Conservation (phyloP, 64 coral and sea anemone species). For the Anthopleura sola region DNA sequence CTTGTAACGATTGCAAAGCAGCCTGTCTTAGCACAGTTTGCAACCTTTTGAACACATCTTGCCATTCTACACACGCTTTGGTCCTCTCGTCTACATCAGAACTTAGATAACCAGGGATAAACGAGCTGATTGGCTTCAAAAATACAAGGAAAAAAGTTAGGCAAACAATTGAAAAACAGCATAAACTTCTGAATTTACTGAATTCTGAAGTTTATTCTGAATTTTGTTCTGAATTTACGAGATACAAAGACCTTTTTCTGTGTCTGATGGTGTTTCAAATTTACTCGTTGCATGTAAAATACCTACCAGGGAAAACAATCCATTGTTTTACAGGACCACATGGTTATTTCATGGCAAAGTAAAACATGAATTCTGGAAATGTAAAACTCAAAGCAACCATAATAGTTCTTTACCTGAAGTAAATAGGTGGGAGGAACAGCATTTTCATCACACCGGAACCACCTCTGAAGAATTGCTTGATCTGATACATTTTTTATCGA, state of each 20-base stretch:
- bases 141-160: background rate
- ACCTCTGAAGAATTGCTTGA: slow-evolving; percentile 40
- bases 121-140: slow-evolving; percentile 65
- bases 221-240: no score
- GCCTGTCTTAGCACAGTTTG: slow-evolving; percentile 46
- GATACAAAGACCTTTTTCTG: no score
- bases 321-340: no score
- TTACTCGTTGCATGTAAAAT: no score
- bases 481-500: slow-evolving; percentile 57
- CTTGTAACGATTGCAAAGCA: slow-evolving; percentile 29
- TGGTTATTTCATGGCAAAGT: no score
- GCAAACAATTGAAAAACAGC: background rate
- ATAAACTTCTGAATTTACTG: no score
- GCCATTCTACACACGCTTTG: slow-evolving; percentile 43
- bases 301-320: no score
- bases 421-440: slow-evolving; percentile 67
- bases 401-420: slow-evolving; percentile 65
- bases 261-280: no score
- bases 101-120: slow-evolving; percentile 50
- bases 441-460: slow-evolving; percentile 83
- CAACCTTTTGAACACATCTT: slow-evolving; percentile 43
- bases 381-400: background rate
- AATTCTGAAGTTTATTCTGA: no score
- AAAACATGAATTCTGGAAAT: no score
- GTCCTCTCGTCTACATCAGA: slow-evolving; percentile 20